Percentiles rank a stretch among this genome's conserved stretches.
Conservation (phyloP, 2,888 invertebrate genomes). For the Eubasilissa splendida region DNA sequence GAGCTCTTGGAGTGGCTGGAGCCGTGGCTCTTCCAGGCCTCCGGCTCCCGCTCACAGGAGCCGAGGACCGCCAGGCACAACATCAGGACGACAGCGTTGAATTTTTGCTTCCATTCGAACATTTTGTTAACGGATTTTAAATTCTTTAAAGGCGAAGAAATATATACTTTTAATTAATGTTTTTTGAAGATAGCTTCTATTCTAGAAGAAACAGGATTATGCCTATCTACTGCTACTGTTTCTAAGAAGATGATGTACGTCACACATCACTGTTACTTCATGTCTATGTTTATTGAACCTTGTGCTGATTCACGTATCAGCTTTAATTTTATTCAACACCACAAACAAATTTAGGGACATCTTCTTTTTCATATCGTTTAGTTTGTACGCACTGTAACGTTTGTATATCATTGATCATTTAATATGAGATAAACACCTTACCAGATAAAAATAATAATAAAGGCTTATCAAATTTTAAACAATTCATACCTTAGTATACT, state of each 20-base stretch:
- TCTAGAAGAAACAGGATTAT: constrained; percentile 1
- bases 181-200: constrained; percentile 10
- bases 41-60: constrained; percentile 49
- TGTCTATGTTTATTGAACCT: neutral
- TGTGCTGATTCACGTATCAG: too few relatives aligned
- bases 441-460: too few relatives aligned
- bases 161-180: neutral
- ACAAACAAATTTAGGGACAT: too few relatives aligned
- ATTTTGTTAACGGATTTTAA: neutral
- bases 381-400: too few relatives aligned
- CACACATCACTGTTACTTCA: constrained; percentile 12
- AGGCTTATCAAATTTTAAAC: too few relatives aligned
- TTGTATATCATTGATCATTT: too few relatives aligned
- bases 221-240: constrained; percentile 23
- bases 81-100: neutral
- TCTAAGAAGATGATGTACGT: constrained; percentile 12
- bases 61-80: neutral
- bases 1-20: constrained; percentile 42
- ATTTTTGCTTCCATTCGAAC: neutral
- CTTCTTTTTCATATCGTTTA: too few relatives aligned
- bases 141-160: constrained; percentile 2
- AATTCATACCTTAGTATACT: too few relatives aligned
- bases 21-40: constrained; percentile 53
- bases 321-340: too few relatives aligned
- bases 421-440: too few relatives aligned